Conservation (phyloP, 2,888 invertebrate species). For the Boloria selene region DNA sequence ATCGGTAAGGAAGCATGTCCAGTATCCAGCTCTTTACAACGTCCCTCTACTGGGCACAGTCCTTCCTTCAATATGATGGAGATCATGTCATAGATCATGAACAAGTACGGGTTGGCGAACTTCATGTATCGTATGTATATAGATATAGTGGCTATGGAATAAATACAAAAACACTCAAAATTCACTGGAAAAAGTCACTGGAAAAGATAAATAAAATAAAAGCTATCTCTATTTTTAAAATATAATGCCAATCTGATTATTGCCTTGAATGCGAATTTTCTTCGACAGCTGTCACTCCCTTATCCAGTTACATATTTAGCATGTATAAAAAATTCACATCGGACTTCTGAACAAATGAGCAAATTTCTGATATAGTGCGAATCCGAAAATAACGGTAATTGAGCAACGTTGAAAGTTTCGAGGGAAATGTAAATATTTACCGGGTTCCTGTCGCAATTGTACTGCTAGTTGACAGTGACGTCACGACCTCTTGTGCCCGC, state of each 20-base stretch:
- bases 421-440: conserved; percentile 49
- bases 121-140: too few relatives aligned
- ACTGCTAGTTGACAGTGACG: conserved; percentile 50
- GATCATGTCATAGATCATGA: too few relatives aligned
- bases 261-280: not conserved
- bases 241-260: not conserved
- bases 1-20: too few relatives aligned
- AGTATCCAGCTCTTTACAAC: too few relatives aligned
- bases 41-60: too few relatives aligned
- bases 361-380: conserved; percentile 8
- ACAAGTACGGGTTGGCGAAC: too few relatives aligned
- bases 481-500: conserved; percentile 35
- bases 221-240: too few relatives aligned
- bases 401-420: conserved; percentile 40
- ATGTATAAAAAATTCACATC: conserved; percentile 4
- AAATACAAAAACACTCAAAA: too few relatives aligned
- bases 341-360: conserved; percentile 7
- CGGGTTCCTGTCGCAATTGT: conserved; percentile 47
- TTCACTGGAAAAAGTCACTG: too few relatives aligned
- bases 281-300: not conserved
- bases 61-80: too few relatives aligned
- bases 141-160: too few relatives aligned
- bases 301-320: not conserved
- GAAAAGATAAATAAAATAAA: too few relatives aligned
- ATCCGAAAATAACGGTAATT: conserved; percentile 38